These are phyloP conservation scores for Okapia johnstoni DNA, from an alignment of 2,113 vertebrate species.

Conservation along the genomic window DNA sequence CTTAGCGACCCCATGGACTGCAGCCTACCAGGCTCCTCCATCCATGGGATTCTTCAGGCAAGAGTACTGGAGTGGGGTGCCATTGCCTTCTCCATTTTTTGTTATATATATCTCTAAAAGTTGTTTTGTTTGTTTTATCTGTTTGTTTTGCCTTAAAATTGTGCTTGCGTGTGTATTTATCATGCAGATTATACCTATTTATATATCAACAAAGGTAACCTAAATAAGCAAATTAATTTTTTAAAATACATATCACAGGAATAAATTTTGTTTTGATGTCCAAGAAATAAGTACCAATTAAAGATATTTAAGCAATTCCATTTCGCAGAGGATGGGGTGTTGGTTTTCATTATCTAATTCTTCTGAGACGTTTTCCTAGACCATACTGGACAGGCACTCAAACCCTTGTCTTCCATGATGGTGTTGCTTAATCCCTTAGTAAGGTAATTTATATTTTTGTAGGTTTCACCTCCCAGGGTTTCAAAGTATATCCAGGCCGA, in stretches of 20 bases:
- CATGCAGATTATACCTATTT: background rate
- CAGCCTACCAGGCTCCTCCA: too few relatives aligned
- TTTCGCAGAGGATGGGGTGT: background rate
- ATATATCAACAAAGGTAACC: background rate
- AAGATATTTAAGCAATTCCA: background rate
- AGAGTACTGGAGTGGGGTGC: too few relatives aligned
- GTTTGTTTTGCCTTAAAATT: background rate
- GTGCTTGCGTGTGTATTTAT: background rate
- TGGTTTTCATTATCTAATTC: background rate
- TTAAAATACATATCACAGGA: background rate
- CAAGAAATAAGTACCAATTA: background rate
- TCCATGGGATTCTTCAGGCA: too few relatives aligned
- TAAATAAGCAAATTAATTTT: background rate
- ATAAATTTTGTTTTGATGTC: background rate
- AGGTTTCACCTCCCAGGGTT: constrained; percentile 54
- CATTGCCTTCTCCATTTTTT: background rate
- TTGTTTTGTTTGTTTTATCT: background rate
- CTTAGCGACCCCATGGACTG: too few relatives aligned
- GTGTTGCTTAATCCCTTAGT: constrained; percentile 42
- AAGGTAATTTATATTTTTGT: constrained; percentile 58
- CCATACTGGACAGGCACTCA: background rate
- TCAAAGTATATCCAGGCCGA: constrained; percentile 38
- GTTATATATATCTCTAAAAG: background rate
- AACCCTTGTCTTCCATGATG: background rate
- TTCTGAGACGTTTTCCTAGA: background rate